Percentiles rank a stretch among this genome's conserved stretches.
phyloP scores from a whole-genome alignment of 2,797 vertebrate species.

The Zalophus californianus region DNA sequence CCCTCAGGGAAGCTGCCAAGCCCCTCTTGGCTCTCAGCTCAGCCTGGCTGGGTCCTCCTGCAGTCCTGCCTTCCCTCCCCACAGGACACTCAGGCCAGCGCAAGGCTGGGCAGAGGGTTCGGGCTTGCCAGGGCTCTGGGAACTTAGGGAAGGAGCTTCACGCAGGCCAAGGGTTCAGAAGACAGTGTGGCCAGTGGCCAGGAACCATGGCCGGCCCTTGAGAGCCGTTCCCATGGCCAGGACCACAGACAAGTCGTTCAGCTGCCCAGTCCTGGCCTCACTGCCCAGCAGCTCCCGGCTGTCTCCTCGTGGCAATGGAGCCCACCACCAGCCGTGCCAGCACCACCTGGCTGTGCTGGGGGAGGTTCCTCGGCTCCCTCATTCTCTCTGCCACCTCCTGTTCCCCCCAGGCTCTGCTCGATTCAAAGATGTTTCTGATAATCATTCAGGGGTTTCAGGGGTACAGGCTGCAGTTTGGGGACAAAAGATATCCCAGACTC shows the following conservation, averaged over 20 bases:
- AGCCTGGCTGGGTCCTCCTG: constrained; percentile 16
- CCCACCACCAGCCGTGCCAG: background rate
- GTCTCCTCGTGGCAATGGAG: background rate
- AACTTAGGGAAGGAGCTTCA: constrained; percentile 22
- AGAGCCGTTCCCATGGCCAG: constrained; percentile 53
- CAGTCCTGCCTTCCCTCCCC: constrained; percentile 17
- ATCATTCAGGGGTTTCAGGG: background rate
- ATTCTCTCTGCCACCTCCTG: background rate
- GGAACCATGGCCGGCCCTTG: background rate
- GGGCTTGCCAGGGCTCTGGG: constrained; percentile 43
- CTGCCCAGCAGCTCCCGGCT: background rate
- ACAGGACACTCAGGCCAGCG: constrained; percentile 4
- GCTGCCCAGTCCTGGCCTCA: background rate
- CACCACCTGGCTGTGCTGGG: background rate
- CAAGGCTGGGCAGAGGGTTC: constrained; percentile 40
- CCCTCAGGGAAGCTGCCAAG: constrained; percentile 61
- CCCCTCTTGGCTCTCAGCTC: constrained; percentile 54
- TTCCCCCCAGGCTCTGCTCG: background rate
- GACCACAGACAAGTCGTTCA: constrained; percentile 45
- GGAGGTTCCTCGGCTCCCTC: background rate
- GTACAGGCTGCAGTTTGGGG: background rate
- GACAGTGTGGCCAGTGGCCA: constrained; percentile 64
- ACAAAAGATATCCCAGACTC: background rate
- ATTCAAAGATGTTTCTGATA: constrained; percentile 54
- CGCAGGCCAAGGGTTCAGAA: constrained; percentile 37